These are phyloP conservation scores for Chaitophorus viminalis DNA, from an alignment of 2,888 invertebrate genomes.

Conservation along the genomic window DNA sequence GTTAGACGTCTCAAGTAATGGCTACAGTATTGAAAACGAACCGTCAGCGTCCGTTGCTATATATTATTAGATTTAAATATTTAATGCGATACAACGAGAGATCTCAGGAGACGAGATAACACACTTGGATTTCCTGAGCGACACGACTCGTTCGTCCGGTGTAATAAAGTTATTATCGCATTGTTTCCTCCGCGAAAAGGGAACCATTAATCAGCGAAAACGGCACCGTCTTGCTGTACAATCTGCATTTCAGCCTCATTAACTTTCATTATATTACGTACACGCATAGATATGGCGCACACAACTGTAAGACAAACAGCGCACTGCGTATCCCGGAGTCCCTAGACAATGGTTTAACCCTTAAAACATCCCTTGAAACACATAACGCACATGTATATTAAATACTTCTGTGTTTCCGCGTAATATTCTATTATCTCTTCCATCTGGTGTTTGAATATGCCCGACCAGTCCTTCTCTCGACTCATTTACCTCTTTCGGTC, in stretches of 20 bases:
- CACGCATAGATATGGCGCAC: slow-evolving; percentile 46
- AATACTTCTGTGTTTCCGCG: slow-evolving; percentile 60
- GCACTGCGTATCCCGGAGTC: slow-evolving; percentile 31
- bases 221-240: slow-evolving; percentile 60
- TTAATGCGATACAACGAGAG: slow-evolving; percentile 21
- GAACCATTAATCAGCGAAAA: slow-evolving; percentile 61
- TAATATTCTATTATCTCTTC: slow-evolving; percentile 62
- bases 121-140: slow-evolving; percentile 51
- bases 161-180: slow-evolving; percentile 61
- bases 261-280: slow-evolving; percentile 61
- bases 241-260: slow-evolving; percentile 63
- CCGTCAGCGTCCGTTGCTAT: slow-evolving; percentile 12
- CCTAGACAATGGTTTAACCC: slow-evolving; percentile 61
- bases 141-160: slow-evolving; percentile 46
- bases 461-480: slow-evolving; percentile 55
- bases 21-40: slow-evolving; percentile 31
- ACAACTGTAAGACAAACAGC: slow-evolving; percentile 56
- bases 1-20: not conserved
- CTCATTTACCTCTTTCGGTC: slow-evolving; percentile 62
- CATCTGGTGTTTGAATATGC: slow-evolving; percentile 61
- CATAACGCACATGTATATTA: slow-evolving; percentile 53
- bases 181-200: slow-evolving; percentile 45
- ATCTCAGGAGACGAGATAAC: slow-evolving; percentile 45
- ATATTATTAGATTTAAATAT: slow-evolving; percentile 27
- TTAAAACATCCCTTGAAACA: slow-evolving; percentile 58